Conservation (phyloP, 2,888 invertebrate genomes). For the Megamerina dolium region DNA sequence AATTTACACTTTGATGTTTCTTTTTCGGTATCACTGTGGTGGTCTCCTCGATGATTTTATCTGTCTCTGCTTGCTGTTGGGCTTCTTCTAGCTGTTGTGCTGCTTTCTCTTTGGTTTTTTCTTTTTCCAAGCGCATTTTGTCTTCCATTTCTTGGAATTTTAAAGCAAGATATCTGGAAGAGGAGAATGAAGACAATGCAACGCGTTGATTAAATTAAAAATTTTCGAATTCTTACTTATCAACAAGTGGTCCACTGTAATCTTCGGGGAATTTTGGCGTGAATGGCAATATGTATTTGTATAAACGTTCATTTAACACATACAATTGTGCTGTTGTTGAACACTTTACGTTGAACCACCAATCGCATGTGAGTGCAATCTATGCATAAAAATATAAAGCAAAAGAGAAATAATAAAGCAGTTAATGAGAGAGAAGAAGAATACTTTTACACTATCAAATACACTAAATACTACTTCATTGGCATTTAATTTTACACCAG, state of each 20-base stretch:
- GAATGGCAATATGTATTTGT: constrained; percentile 80
- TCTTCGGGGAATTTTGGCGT: constrained; percentile 87
- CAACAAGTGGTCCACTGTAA: constrained; percentile 80
- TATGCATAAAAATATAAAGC: constrained; percentile 15
- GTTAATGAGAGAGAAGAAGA: too few species aligned
- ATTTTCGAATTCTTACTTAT: constrained; percentile 56
- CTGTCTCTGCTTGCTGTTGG: constrained; percentile 3
- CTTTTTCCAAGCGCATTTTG: constrained; percentile 66
- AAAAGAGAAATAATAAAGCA: not conserved
- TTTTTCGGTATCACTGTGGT: constrained; percentile 18
- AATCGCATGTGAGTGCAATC: constrained; percentile 81
- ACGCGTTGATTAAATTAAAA: not conserved
- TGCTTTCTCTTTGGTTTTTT: constrained; percentile 50
- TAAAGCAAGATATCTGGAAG: constrained; percentile 64
- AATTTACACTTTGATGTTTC: constrained; percentile 29
- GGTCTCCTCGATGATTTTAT: constrained; percentile 13
- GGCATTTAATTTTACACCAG: too few species aligned
- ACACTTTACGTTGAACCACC: constrained; percentile 91
- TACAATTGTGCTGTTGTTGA: constrained; percentile 77
- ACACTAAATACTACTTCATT: too few species aligned
- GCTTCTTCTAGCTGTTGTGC: constrained; percentile 16
- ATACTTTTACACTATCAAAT: too few species aligned
- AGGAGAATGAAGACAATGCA: not conserved
- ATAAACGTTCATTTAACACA: constrained; percentile 80
- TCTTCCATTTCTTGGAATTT: constrained; percentile 86